Base-by-base conservation (phyloP, 1,140 invertebrate species). In the Heterodera carotae region DNA sequence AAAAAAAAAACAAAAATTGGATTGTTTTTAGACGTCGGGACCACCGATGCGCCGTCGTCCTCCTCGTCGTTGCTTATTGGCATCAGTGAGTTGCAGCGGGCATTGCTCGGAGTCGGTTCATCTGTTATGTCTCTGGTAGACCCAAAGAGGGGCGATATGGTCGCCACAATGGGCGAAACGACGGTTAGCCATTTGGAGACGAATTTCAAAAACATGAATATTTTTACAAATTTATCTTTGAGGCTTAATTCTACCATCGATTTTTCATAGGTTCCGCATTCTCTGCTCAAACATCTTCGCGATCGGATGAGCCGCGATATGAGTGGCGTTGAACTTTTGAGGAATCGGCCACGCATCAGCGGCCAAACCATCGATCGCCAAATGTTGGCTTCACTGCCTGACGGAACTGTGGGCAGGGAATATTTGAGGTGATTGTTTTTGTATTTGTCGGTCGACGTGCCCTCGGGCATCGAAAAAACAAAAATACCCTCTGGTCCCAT, bases 91-190 rank as follows among this genome's bases (percentile, higher is more conserved):
- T 7, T 74, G 12, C 72, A 74, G 39, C 72, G 72, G 15, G 39
- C 48, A 56, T 25, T 74, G 22, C 27, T 74, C 10, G 72, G 33
- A 3, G 27, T 74, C 15, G 72, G 72, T 0, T 79, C 76, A 15
- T 68, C 80, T 33, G 29, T 82, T 34, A 77, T 77, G 15, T 62
- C 80, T 6, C 76, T 81, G 43, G 31, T 81, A 3, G 68, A 74
- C 70, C 80, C 80, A n/a, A 64, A 70, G 25, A 39, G 80, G 33
- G 80, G 81, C 22, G 80, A 81, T 53, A 81, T 81, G 80, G 64
- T 81, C 64, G 80, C 80, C 15, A 78, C 80, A 62, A 81, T 81
- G 80, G 80, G 66, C 22, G 80, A 81, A 68, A 82, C 80, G 34
- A 82, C 80, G 36, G 74, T 73, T 15, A 8, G 36, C 4, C n/a